phyloP scores from a whole-genome alignment of 2,888 invertebrate genomes.

The Tetanocera ferruginea region DNA sequence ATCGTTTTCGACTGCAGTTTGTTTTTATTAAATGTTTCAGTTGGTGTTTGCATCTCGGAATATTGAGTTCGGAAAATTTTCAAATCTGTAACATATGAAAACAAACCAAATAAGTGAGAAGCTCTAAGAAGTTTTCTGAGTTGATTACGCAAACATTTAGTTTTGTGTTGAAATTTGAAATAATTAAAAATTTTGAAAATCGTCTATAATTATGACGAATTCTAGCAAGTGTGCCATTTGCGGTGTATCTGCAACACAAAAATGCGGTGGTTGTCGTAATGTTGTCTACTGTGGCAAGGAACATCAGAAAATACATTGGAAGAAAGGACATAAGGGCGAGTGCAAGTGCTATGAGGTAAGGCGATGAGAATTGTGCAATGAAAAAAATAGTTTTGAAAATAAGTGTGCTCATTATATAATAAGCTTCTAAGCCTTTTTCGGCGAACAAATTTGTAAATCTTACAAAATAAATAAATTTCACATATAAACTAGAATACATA shows the following conservation, averaged over 20 bases:
- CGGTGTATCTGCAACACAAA: conserved; percentile 74
- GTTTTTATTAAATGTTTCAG: background rate
- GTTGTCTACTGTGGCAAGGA: conserved; percentile 80
- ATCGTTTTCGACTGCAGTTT: too few relatives aligned
- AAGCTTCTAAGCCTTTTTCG: too few relatives aligned
- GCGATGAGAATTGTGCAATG: background rate
- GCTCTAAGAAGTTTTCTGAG: background rate
- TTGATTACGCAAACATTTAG: conserved; percentile 52
- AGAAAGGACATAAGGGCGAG: conserved; percentile 76
- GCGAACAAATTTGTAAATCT: too few relatives aligned
- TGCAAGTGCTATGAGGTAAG: conserved; percentile 72
- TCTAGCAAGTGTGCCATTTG: conserved; percentile 75
- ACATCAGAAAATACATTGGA: conserved; percentile 82
- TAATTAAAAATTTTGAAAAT: background rate
- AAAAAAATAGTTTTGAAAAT: background rate
- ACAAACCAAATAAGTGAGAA: background rate
- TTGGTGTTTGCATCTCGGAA: conserved; percentile 16
- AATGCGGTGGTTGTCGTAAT: conserved; percentile 78
- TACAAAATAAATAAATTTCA: too few relatives aligned
- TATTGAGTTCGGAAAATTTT: background rate
- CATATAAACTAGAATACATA: too few relatives aligned
- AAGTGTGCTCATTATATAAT: background rate
- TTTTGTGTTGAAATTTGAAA: background rate
- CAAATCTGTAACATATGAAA: background rate
- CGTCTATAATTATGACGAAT: conserved; percentile 40